Evolutionary conservation across 2,888 invertebrate genomes (phyloP), one percentile per base, ranked within the genome.

Genomic region (Drosophila nr. perissopoda): DNA sequence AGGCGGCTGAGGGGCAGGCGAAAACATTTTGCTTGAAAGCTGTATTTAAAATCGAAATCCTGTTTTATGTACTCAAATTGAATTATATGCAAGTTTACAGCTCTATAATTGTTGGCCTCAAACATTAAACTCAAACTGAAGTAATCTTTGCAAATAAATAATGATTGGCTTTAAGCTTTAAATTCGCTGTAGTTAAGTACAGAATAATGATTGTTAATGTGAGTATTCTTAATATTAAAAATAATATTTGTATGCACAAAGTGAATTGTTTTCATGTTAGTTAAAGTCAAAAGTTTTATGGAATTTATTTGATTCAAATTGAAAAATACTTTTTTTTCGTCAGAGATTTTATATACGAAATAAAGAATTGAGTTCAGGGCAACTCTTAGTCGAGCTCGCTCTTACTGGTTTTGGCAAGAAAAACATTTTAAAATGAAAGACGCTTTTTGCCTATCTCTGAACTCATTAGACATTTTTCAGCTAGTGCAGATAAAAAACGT

Each of bases 251-350:
- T 25, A 16, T 25, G 45, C 25, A 25, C 13, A 45, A 21, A 16
- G 4, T 16, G 45, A 45, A 7, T 16, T 45, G 7, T 13, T 45
- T 45, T 21, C 13, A 45, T 13, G 7, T 31, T 31, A 31, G 2
- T 21, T 11, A 2, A 11, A 2, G 11, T 40, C 11, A 4, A n/a
- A 40, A 1, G 5, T 21, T 2, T 11, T 11, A 11, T 42, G 4
- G 16, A 45, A 45, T 45, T 45, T 45, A 13, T 45, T 13, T 7
- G 16, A 25, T 25, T 13, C 2, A 45, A 25, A 8, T 16, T 36
- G 4, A 0, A 8, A 45, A 16, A 16, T 8, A 16, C 0, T 0
- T 16, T 4, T 7, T 45, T 0, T 45, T 45, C 4, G 4, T 25
- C 2, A 4, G 7, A 25, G 25, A 25, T 25, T 45, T 45, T 8